Base-by-base conservation (phyloP, 1,140 invertebrate species). In the Anadara kagoshimensis region DNA sequence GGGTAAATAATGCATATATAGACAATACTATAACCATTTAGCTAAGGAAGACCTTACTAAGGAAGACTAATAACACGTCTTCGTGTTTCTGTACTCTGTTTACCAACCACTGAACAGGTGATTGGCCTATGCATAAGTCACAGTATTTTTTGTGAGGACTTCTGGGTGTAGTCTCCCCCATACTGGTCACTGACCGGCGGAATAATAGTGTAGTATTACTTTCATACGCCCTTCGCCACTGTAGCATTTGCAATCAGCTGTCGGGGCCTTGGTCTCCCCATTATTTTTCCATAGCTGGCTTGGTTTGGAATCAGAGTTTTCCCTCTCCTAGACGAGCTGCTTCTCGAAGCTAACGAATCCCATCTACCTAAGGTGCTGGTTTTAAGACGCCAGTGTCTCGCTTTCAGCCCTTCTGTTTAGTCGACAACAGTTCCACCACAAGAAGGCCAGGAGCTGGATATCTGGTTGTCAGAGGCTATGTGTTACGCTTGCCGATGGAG, bases 221-320 rank as follows among this genome's bases (percentile, higher is more conserved):
- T 26, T 57, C 54, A 57, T 57, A 57, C 54, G 54, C 54, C 54
- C 5, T 57, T 57, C 29, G 24, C 54, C 54, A 26, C 29, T 57
- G 54, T 57, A 26, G 20, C 54, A n/a, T 26, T 26, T 57, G 54
- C n/a, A 57, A 57, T 62, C 43, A 43, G 41, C 59, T 41, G 59
- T 41, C n/a, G 59, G 59, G 59, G 59, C 59, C 29, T 62, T 62
- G 59, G 59, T 62, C 59, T 62, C 57, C n/a, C n/a, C n/a, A n/a
- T n/a, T n/a, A n/a, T n/a, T n/a, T n/a, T n/a, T n/a, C n/a, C n/a
- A n/a, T n/a, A n/a, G n/a, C n/a, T n/a, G n/a, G n/a, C n/a, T n/a
- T n/a, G n/a, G n/a, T n/a, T n/a, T n/a, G n/a, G n/a, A n/a, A n/a
- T n/a, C n/a, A n/a, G n/a, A n/a, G n/a, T n/a, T n/a, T n/a, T n/a